These are phyloP conservation scores for Ormia ochracea DNA, from an alignment of 2,888 invertebrate genomes.

Conservation along the genomic window DNA sequence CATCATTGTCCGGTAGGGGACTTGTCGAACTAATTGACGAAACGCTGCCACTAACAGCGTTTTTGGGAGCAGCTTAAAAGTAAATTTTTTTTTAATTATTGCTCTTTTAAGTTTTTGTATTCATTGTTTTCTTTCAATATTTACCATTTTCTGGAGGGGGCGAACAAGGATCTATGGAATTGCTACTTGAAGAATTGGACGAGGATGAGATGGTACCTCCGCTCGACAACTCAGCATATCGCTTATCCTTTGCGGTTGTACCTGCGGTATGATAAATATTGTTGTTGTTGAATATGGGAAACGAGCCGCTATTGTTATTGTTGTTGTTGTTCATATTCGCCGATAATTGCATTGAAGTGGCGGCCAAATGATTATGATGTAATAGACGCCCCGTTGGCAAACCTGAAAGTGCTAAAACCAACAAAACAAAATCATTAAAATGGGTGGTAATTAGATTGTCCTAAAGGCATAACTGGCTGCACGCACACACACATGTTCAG, in stretches of 20 bases:
- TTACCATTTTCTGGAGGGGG: slow-evolving; percentile 72
- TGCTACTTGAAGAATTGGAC: slow-evolving; percentile 75
- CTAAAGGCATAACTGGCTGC: slow-evolving; percentile 32
- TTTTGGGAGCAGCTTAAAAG: slow-evolving; percentile 67
- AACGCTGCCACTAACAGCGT: slow-evolving; percentile 73
- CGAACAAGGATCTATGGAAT: slow-evolving; percentile 75
- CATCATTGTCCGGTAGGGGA: slow-evolving; percentile 75
- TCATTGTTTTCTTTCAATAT: neutral
- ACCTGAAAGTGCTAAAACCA: slow-evolving; percentile 69
- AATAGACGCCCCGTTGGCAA: slow-evolving; percentile 74
- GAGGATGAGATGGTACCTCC: slow-evolving; percentile 72
- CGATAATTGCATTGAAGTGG: slow-evolving; percentile 75
- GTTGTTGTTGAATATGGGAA: slow-evolving; percentile 71
- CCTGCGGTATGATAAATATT: slow-evolving; percentile 67
- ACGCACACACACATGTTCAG: neutral
- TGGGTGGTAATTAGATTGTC: slow-evolving; percentile 53
- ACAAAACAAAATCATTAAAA: slow-evolving; percentile 46
- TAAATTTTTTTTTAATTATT: neutral
- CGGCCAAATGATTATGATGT: slow-evolving; percentile 75
- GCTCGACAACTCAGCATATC: slow-evolving; percentile 69
- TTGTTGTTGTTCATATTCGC: slow-evolving; percentile 68
- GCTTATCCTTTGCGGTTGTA: slow-evolving; percentile 44
- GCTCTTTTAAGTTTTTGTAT: neutral
- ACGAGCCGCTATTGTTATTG: slow-evolving; percentile 67
- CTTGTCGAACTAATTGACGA: slow-evolving; percentile 76